Evolutionary conservation across 2,888 invertebrate species (phyloP), one percentile per base, ranked within the genome.

Genomic region (Choristoneura rosaceana): DNA sequence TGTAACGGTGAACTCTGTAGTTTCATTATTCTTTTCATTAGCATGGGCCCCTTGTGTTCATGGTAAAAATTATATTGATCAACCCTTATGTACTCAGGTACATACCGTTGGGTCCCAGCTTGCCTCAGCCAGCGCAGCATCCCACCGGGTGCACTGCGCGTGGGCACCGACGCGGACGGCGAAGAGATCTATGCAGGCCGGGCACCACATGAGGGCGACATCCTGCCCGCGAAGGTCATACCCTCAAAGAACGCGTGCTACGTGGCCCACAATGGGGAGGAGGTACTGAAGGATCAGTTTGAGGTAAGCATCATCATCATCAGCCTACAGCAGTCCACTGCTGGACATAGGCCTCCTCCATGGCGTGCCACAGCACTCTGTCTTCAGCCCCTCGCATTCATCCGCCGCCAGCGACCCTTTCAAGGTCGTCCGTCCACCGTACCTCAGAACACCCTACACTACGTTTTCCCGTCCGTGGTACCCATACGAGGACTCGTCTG

Each of bases 121-220:
- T 93, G 92, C 79, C 81, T 91, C 74, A 93, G 92, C 83, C 93
- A 93, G 82, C 89, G 87, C 80, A 91, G 92, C 79, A 91, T 94
- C 70, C 94, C 94, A 0, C 93, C 93, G 2, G 94, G 94, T 5
- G 94, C 94, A 2, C 82, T 94, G 73, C 85, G 92, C 58, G 94
- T 94, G 34, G 97, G 97, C 33, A 94, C 94, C 1, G 97, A 97
- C 81, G 88, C 87, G 14, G 97, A 97, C 79, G 97, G 97, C 0
- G 94, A 95, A 0, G 92, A 95, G 66, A 97, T 98, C 80, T 97
- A 95, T 85, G 96, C 97, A 0, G 97, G 97, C 0, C 95, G 97
- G 65, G 95, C 96, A 0, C 95, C 90, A 71, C 96, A 96, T 80
- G 94, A 95, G 73, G 96, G 96, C 0, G 96, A 96, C 80, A 94